Base-by-base conservation (phyloP, 2,113 vertebrate species). In the Peromyscus polionotus region DNA sequence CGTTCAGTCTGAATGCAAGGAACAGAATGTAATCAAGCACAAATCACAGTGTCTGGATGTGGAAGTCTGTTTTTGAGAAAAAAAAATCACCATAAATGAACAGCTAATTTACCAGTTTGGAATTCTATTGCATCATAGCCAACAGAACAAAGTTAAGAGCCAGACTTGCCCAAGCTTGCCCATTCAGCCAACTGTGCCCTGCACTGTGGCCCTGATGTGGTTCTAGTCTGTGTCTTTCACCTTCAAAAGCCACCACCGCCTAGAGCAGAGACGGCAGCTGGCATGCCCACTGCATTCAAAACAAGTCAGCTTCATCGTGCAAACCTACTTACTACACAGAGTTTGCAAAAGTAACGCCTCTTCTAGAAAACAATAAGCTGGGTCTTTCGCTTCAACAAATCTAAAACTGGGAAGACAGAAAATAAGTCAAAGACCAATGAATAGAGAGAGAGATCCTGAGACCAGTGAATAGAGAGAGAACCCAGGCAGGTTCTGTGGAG, bases 51-150 rank as follows among this genome's bases (percentile, higher is more conserved):
- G 57, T 97, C 93, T 93, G 67, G 86, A 89, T 65, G 3, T 42
- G 72, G 65, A 48, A 96, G 63, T 87, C 81, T 95, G 77, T 79
- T 97, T 96, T 57, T n/a, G 86, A 72, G n/a, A 0, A 61, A 96
- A 79, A 97, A 96, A 98, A 97, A 90, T 42, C 77, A 88, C 26
- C 73, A 96, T 14, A 97, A 97, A 65, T 57, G 80, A 95, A 91
- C 48, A 86, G 81, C 94, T 96, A 98, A 92, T 85, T 98, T 83
- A 85, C 88, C 57, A 93, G 89, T 98, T 97, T 92, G 98, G 92
- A 97, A 61, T 92, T 95, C 65, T 83, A 51, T n/a, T 95, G 59
- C 51, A 7, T 94, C 77, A 91, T 96, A 31, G 5, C 85, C 95
- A 97, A 89, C 1, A 0, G 81, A 90, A 97, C 36, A 14, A 97